Evolutionary conservation across 2,113 vertebrate species (phyloP).

Genomic region (Promerops cafer): DNA sequence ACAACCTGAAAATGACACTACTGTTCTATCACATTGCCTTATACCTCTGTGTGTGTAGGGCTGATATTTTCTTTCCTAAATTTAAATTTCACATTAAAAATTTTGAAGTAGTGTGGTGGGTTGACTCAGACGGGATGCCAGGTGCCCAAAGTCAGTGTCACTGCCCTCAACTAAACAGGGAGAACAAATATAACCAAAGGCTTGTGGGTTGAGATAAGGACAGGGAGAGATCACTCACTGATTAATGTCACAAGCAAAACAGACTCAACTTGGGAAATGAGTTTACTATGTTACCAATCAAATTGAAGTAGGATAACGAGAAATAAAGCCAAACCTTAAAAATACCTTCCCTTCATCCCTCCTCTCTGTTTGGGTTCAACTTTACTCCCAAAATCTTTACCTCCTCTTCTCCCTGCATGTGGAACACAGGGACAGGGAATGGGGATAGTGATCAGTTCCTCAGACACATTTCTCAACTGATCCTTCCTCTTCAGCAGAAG

Average conservation of each 20-base stretch:
- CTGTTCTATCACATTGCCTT: not conserved
- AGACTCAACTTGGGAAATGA: not conserved
- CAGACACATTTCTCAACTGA: not conserved
- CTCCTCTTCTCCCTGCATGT: not conserved
- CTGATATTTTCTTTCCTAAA: not conserved
- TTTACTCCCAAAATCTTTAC: not conserved
- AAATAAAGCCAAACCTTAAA: not conserved
- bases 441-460: fast-evolving
- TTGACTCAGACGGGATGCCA: not conserved
- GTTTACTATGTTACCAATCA: not conserved
- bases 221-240: not conserved
- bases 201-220: not conserved
- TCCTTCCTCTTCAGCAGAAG: not conserved
- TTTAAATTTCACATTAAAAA: not conserved
- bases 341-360: not conserved
- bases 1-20: not conserved
- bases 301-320: not conserved
- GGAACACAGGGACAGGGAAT: not conserved
- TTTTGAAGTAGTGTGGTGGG: not conserved
- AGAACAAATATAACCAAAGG: not conserved
- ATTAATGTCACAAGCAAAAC: not conserved
- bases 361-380: not conserved
- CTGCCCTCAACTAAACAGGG: not conserved
- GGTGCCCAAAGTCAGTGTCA: not conserved
- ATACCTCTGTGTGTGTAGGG: not conserved